These are phyloP conservation scores for Trematocara variabile DNA, from an alignment of 2,113 vertebrate species.

Conservation along the genomic window DNA sequence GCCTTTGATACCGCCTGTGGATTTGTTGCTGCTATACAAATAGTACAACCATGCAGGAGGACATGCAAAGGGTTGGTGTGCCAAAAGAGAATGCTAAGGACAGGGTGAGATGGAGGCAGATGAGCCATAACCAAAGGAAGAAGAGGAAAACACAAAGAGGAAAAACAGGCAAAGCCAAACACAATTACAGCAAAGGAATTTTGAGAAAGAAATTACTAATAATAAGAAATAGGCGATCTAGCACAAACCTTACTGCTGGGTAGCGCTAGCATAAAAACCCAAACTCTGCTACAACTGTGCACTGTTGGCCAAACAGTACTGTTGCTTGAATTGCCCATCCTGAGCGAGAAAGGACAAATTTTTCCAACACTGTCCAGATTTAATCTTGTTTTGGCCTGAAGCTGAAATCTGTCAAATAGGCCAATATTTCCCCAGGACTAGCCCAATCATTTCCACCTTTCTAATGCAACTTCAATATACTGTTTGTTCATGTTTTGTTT, in stretches of 20 bases:
- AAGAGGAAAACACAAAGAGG: background rate
- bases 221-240: background rate
- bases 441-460: background rate
- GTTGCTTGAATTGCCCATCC: background rate
- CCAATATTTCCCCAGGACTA: background rate
- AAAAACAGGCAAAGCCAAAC: background rate
- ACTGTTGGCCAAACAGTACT: background rate
- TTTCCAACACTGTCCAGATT: background rate
- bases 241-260: background rate
- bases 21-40: background rate
- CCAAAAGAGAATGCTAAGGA: background rate
- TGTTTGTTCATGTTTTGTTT: background rate
- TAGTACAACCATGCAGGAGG: background rate
- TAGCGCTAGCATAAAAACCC: background rate
- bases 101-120: background rate
- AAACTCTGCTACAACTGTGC: background rate
- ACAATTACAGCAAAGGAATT: background rate
- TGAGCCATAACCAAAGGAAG: background rate
- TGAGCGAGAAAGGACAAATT: background rate
- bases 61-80: background rate
- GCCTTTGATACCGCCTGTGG: background rate
- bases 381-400: background rate
- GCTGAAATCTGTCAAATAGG: background rate
- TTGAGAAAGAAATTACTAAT: background rate
- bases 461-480: background rate